Evolutionary conservation across 2,888 invertebrate genomes (phyloP).

Genomic region (Sturmia bella): DNA sequence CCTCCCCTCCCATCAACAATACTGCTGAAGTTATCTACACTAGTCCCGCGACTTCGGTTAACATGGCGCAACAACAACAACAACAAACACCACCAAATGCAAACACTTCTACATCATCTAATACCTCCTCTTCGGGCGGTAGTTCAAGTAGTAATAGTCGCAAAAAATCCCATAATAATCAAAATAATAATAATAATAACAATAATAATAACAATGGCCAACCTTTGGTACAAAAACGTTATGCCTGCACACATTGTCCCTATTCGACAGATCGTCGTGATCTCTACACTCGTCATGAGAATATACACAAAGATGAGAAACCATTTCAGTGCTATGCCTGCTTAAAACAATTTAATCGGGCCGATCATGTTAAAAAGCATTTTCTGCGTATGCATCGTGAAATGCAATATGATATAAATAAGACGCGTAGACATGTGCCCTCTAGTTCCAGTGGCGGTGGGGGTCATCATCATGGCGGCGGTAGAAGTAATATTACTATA

Average conservation of each 20-base stretch:
- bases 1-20: constrained; percentile 54
- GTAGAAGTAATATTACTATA: constrained; percentile 82
- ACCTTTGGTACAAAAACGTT: constrained; percentile 86
- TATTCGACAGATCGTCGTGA: constrained; percentile 96
- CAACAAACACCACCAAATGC: constrained; percentile 76
- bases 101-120: constrained; percentile 72
- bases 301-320: constrained; percentile 96
- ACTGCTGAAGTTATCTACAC: constrained; percentile 77
- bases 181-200: constrained; percentile 71
- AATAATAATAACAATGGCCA: constrained; percentile 75
- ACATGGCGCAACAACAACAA: constrained; percentile 71
- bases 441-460: constrained; percentile 76
- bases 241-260: constrained; percentile 93
- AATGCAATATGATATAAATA: constrained; percentile 92
- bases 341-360: constrained; percentile 95
- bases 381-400: constrained; percentile 96
- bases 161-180: constrained; percentile 73
- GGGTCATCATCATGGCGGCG: constrained; percentile 84
- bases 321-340: constrained; percentile 97
- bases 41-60: constrained; percentile 78
- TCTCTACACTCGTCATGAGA: constrained; percentile 94
- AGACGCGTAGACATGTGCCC: constrained; percentile 85
- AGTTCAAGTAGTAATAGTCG: constrained; percentile 73
- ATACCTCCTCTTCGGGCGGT: constrained; percentile 71
- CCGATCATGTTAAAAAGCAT: constrained; percentile 97